Evolutionary conservation across 1,140 invertebrate genomes (phyloP), one percentile per base, ranked within the genome.

Genomic region (Hypothenemus hampei): DNA sequence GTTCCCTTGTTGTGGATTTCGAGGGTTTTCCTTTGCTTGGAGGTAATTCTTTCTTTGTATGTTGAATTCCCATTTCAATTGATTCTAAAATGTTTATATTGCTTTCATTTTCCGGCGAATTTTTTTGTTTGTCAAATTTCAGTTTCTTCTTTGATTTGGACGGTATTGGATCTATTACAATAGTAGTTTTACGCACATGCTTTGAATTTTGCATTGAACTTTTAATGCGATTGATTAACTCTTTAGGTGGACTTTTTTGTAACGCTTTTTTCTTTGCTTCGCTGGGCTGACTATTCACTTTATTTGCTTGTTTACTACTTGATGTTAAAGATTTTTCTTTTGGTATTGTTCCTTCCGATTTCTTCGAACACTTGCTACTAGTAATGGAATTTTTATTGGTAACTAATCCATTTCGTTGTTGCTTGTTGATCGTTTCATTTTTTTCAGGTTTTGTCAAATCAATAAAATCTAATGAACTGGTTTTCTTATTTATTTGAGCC

Each of bases 1-100:
- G 18, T 49, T 59, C 41, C 18, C 13, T 22, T 22, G 23, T 3
- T 24, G 3, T n/a, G n/a, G n/a, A n/a, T 31, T 2, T 2, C 26
- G 26, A 31, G 2, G 49, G 18, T 49, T 59, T 41, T 18, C 13
- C 18, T 22, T 22, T 3, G n/a, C 1, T 21, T 41, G 11, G 36
- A 10, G 10, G 43, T 46, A 36, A n/a, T 33, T n/a, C 48, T 10
- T 11, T 35, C 45, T 18, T 26, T 53, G 37, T 66, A 70, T n/a
- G n/a, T n/a, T 57, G 69, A 70, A 64, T 66, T 63, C 31, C 69
- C 67, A 62, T 70, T 67, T 11, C 68, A 52, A 10, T 56, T 49
- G 7, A 67, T 45, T 10, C 36, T 62, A 37, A 45, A 19, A 5
- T 15, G n/a, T n/a, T 53, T 47, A 36, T 22, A 21, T 5, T 19